These are phyloP conservation scores for Dendrophyllia cribrosa DNA, from an alignment of 64 coral and sea anemone genomes.

Conservation along the genomic window DNA sequence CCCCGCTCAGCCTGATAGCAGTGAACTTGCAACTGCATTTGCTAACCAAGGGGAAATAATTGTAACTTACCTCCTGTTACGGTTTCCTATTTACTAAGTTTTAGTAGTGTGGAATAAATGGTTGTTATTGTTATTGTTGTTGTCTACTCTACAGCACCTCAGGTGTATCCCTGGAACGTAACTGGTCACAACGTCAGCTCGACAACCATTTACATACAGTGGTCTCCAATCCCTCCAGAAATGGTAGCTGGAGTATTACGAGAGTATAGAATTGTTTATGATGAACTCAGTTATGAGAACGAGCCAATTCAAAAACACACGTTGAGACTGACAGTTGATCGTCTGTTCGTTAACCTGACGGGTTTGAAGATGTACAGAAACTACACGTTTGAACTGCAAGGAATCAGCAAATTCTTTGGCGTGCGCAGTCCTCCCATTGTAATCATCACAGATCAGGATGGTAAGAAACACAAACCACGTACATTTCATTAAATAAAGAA, in stretches of 20 bases:
- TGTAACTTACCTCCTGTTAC: too few relatives aligned
- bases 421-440: constrained; percentile 23
- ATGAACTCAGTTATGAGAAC: constrained; percentile 20
- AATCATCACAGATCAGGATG: constrained; percentile 55
- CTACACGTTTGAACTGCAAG: constrained; percentile 58
- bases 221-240: constrained; percentile 53
- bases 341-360: constrained; percentile 12
- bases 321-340: not conserved
- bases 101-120: too few relatives aligned
- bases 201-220: constrained; percentile 42
- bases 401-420: constrained; percentile 56
- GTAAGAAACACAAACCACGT: constrained; percentile 21
- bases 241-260: constrained; percentile 56
- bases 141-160: constrained; percentile 32
- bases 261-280: constrained; percentile 50
- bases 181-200: constrained; percentile 55
- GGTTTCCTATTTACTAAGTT: too few relatives aligned
- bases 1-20: too few relatives aligned
- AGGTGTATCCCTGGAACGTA: constrained; percentile 29
- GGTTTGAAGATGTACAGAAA: constrained; percentile 48
- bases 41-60: too few relatives aligned
- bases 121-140: too few relatives aligned
- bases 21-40: too few relatives aligned
- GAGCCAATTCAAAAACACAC: not conserved
- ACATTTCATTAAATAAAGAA: not conserved